Evolutionary conservation across 2,888 invertebrate genomes (phyloP).

Genomic region (Caenorhabditis sulstoni): DNA sequence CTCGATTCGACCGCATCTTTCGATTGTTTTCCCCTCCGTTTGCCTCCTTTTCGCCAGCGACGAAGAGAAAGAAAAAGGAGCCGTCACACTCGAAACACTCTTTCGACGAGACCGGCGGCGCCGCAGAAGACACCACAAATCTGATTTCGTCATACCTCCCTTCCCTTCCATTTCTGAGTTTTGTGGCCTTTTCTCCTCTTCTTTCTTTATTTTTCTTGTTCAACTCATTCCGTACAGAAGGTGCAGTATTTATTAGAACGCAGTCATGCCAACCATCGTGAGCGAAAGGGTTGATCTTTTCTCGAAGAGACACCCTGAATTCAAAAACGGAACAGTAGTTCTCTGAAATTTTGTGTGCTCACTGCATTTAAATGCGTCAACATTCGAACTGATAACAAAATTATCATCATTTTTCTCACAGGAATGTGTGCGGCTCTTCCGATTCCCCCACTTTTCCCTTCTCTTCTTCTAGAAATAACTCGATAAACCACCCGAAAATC

Average conservation of each 20-base stretch:
- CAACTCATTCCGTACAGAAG: conserved; percentile 5
- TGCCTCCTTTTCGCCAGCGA: conserved; percentile 16
- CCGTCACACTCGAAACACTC: conserved; percentile 49
- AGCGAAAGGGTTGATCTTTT: too few relatives aligned
- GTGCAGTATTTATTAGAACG: conserved; percentile 6
- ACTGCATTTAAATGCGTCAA: conserved; percentile 4
- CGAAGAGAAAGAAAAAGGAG: conserved; percentile 36
- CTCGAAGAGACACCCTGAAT: neutral
- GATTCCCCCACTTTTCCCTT: conserved; percentile 6
- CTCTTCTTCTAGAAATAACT: conserved; percentile 7
- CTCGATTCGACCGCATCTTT: conserved; percentile 59
- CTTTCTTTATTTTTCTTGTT: conserved; percentile 4
- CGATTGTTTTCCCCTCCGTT: conserved; percentile 55
- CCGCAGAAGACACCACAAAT: conserved; percentile 50
- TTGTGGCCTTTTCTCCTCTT: conserved; percentile 11
- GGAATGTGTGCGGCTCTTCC: conserved; percentile 12
- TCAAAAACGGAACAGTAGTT: conserved; percentile 9
- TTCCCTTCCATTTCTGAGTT: conserved; percentile 17
- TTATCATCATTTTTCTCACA: conserved; percentile 4
- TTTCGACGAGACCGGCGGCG: conserved; percentile 1
- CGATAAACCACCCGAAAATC: neutral
- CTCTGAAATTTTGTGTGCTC: neutral
- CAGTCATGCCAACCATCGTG: conserved; percentile 2
- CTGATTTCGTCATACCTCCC: conserved; percentile 57
- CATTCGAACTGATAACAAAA: conserved; percentile 17